Conservation (phyloP, 2,113 vertebrate species). For the Serilophus lunatus region DNA sequence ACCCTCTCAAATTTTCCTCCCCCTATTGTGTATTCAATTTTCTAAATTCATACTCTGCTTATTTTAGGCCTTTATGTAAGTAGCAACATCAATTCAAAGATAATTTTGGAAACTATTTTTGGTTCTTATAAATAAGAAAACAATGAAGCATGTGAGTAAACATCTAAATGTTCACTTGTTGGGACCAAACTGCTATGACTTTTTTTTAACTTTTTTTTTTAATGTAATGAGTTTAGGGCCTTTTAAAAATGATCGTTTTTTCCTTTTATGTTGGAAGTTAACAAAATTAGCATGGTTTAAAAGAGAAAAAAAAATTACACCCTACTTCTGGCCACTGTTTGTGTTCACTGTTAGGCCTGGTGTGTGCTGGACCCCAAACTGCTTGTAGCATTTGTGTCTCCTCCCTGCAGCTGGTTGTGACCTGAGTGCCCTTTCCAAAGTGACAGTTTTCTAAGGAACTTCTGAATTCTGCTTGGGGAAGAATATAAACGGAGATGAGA, state of each 20-base stretch:
- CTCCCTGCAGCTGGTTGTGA: conserved; percentile 60
- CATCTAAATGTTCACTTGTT: conserved; percentile 73
- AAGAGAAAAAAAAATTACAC: neutral
- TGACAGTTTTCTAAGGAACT: conserved; percentile 76
- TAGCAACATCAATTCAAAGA: conserved; percentile 62
- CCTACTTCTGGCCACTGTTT: neutral
- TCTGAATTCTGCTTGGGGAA: conserved; percentile 71
- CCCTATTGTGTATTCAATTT: conserved; percentile 46
- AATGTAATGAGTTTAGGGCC: conserved; percentile 69
- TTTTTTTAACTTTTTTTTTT: neutral
- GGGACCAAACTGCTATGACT: conserved; percentile 76
- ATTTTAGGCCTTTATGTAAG: conserved; percentile 58
- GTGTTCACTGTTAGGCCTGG: conserved; percentile 44
- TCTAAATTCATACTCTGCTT: conserved; percentile 25
- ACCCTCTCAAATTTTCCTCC: conserved; percentile 14
- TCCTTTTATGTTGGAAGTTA: conserved; percentile 57
- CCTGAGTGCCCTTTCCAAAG: conserved; percentile 67
- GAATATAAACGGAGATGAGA: conserved; percentile 70
- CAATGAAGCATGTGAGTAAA: conserved; percentile 79
- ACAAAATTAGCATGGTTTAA: conserved; percentile 49
- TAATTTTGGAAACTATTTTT: conserved; percentile 68
- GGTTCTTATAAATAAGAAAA: conserved; percentile 68
- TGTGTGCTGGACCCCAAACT: conserved; percentile 50
- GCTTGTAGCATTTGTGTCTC: conserved; percentile 62
- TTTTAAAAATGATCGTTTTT: conserved; percentile 57